phyloP scores from a whole-genome alignment of 2,888 invertebrate genomes.

The Euplexia lucipara region DNA sequence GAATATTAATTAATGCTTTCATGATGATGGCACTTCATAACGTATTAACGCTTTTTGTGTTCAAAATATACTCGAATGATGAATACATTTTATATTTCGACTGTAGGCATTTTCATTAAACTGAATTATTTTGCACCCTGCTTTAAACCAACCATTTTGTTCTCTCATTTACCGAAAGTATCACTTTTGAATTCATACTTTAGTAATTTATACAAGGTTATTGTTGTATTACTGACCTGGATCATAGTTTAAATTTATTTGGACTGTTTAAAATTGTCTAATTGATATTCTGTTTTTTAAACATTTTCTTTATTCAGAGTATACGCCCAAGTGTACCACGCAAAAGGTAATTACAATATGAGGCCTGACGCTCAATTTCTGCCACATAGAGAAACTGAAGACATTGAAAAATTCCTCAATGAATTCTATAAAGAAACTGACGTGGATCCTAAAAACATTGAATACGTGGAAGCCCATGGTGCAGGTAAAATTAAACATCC shows the following conservation, averaged over 20 bases:
- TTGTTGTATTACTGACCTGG: no score
- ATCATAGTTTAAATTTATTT: no score
- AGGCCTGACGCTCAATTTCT: constrained; percentile 65
- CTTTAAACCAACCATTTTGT: no score
- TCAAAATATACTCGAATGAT: not conserved
- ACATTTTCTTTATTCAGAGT: constrained; percentile 69
- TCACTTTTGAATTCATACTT: no score
- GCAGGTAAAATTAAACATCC: constrained; percentile 87
- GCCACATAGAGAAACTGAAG: constrained; percentile 68
- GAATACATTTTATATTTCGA: constrained; percentile 2
- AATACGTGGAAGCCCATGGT: constrained; percentile 96
- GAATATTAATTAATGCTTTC: constrained; percentile 30
- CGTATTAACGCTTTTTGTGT: not conserved
- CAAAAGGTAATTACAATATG: constrained; percentile 68
- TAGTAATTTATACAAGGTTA: no score
- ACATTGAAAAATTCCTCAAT: constrained; percentile 87
- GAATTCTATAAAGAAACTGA: constrained; percentile 92
- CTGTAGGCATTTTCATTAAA: not conserved
- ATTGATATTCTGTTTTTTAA: no score
- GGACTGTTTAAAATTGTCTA: no score
- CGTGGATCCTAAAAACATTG: constrained; percentile 92
- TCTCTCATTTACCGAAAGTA: no score
- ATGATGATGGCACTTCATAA: constrained; percentile 14
- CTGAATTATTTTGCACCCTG: not conserved
- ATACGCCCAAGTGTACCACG: constrained; percentile 77